A percentile compares a stretch with the other conserved stretches of the same genome.
These are phyloP conservation scores for Aethes cnicana DNA, from an alignment of 2,888 invertebrate species.

Conservation along the genomic window DNA sequence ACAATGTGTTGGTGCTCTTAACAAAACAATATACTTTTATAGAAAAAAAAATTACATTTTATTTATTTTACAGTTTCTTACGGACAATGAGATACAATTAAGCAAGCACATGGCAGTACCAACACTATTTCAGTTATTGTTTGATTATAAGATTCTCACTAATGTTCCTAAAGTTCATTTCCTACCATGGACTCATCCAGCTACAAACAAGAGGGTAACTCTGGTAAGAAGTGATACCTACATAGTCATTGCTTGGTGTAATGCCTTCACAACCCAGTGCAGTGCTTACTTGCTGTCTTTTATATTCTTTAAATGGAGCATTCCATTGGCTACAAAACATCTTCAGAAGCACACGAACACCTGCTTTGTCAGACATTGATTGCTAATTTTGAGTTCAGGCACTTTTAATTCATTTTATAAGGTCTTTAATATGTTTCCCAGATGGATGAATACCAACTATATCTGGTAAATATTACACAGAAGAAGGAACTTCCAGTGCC, in stretches of 20 bases:
- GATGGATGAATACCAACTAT: conserved; percentile 81
- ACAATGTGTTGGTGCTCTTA: too few relatives aligned
- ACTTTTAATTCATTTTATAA: background rate
- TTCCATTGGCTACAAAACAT: too few relatives aligned
- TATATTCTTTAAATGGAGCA: too few relatives aligned
- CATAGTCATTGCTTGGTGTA: too few relatives aligned
- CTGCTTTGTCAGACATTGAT: too few relatives aligned
- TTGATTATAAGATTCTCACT: conserved; percentile 83
- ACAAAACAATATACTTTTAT: too few relatives aligned
- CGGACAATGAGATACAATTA: conserved; percentile 77
- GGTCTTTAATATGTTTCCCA: conserved; percentile 50
- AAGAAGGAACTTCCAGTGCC: conserved; percentile 81
- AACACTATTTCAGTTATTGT: conserved; percentile 86
- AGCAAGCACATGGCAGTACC: conserved; percentile 84
- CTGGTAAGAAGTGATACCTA: conserved; percentile 49
- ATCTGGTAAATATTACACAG: conserved; percentile 85
- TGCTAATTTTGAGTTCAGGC: too few relatives aligned
- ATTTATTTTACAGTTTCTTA: conserved; percentile 80
- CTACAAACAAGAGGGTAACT: conserved; percentile 50
- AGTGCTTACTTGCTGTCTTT: too few relatives aligned
- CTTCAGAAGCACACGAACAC: too few relatives aligned
- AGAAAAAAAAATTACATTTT: conserved; percentile 21
- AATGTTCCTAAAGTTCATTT: conserved; percentile 85
- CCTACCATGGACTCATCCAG: conserved; percentile 83
- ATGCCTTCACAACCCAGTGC: too few relatives aligned